These are phyloP conservation scores for Pluvialis apricaria DNA, from an alignment of 2,113 vertebrate genomes.

Conservation along the genomic window DNA sequence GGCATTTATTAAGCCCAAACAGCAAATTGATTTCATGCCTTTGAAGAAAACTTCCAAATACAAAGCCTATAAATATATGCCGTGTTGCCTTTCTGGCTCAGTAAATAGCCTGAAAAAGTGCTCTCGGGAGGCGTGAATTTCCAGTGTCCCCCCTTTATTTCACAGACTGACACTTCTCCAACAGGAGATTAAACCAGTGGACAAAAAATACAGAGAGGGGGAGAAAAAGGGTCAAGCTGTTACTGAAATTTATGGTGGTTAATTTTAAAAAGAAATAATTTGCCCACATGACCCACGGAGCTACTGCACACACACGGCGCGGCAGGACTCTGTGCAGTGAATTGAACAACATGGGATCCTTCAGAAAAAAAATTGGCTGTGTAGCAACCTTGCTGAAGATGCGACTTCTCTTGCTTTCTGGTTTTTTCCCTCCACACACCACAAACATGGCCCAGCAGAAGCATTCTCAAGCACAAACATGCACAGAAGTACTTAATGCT, in stretches of 20 bases:
- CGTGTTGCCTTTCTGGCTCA: neutral
- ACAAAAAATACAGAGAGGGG: neutral
- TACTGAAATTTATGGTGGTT: neutral
- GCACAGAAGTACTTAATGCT: neutral
- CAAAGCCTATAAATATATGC: neutral
- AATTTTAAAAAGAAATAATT: neutral
- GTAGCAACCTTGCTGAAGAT: neutral
- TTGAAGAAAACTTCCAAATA: constrained; percentile 15
- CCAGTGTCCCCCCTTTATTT: neutral
- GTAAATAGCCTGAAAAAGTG: neutral
- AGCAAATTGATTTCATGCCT: neutral
- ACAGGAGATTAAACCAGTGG: neutral
- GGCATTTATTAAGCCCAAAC: neutral
- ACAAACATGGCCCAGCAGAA: neutral
- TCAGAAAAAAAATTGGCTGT: neutral
- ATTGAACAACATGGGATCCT: neutral
- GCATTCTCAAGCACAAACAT: neutral
- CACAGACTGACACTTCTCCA: neutral
- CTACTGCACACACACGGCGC: neutral
- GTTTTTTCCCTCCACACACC: neutral
- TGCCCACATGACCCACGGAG: accelerated
- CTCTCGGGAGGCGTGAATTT: neutral
- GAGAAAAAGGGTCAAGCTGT: neutral
- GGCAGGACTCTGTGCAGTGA: neutral
- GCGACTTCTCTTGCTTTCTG: neutral